phyloP scores from a whole-genome alignment of 2,113 vertebrate species.

The Syngnathus scovelli region DNA sequence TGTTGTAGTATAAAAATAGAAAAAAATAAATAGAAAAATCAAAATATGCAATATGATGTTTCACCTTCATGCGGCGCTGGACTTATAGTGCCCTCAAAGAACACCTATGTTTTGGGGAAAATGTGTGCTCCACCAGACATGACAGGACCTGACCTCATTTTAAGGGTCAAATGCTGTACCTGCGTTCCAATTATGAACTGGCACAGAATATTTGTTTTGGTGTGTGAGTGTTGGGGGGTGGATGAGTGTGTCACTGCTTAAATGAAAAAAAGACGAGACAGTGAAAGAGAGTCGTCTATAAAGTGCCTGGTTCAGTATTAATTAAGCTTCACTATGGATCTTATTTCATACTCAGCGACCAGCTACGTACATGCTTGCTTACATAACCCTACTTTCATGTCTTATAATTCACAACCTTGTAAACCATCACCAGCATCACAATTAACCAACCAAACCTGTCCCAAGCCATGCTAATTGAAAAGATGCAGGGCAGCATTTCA shows the following conservation, averaged over 20 bases:
- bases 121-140: too few relatives aligned
- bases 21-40: too few relatives aligned
- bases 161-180: too few relatives aligned
- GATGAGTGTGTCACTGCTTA: neutral
- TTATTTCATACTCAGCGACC: neutral
- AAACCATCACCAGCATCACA: slow-evolving; percentile 42
- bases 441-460: slow-evolving; percentile 34
- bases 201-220: neutral
- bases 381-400: neutral
- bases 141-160: too few relatives aligned
- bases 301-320: neutral
- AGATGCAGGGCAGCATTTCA: slow-evolving; percentile 27
- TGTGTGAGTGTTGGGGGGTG: neutral
- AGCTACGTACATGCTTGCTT: neutral
- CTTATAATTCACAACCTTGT: neutral
- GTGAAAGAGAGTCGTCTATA: neutral
- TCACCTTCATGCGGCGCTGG: too few relatives aligned
- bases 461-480: slow-evolving; percentile 28
- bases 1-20: too few relatives aligned
- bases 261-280: neutral
- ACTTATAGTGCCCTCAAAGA: too few relatives aligned
- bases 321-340: neutral
- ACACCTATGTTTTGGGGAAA: too few relatives aligned
- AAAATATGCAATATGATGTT: too few relatives aligned
- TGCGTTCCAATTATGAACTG: too few relatives aligned